These are phyloP conservation scores for Halictus quadricinctus DNA, from an alignment of 2,888 invertebrate genomes.

Conservation along the genomic window DNA sequence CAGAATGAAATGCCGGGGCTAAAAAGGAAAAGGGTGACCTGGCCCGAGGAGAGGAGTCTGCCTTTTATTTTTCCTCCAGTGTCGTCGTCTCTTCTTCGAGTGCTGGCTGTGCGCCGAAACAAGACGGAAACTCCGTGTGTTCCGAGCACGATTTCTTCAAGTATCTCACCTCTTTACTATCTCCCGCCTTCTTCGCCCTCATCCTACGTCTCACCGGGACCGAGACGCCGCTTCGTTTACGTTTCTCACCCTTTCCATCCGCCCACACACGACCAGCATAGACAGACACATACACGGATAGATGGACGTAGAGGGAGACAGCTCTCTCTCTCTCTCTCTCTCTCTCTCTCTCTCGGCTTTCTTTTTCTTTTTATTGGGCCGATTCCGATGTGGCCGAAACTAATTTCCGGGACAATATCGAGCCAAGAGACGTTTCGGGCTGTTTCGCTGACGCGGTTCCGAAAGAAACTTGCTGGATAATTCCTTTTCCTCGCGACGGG, in stretches of 20 bases:
- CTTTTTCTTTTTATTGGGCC: not conserved
- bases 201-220: slow-evolving; percentile 8
- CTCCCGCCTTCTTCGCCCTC: slow-evolving; percentile 16
- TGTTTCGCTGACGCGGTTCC: slow-evolving; percentile 8
- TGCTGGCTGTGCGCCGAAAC: slow-evolving; percentile 64
- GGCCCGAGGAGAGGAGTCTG: slow-evolving; percentile 40
- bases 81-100: slow-evolving; percentile 56
- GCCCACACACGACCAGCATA: not conserved
- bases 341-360: not conserved
- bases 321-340: not conserved
- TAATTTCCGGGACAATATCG: slow-evolving; percentile 20
- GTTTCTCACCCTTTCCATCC: slow-evolving; percentile 4
- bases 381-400: not conserved
- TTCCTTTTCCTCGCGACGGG: slow-evolving; percentile 1
- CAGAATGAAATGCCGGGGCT: slow-evolving; percentile 25
- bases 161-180: slow-evolving; percentile 50
- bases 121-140: slow-evolving; percentile 62
- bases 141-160: slow-evolving; percentile 67
- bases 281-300: not conserved
- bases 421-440: not conserved
- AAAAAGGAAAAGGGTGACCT: slow-evolving; percentile 40
- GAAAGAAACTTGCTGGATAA: slow-evolving; percentile 11
- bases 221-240: slow-evolving; percentile 13
- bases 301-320: not conserved
- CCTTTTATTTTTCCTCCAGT: slow-evolving; percentile 68